Conservation (phyloP, 2,797 vertebrate genomes). For the Malacoraja senta region DNA sequence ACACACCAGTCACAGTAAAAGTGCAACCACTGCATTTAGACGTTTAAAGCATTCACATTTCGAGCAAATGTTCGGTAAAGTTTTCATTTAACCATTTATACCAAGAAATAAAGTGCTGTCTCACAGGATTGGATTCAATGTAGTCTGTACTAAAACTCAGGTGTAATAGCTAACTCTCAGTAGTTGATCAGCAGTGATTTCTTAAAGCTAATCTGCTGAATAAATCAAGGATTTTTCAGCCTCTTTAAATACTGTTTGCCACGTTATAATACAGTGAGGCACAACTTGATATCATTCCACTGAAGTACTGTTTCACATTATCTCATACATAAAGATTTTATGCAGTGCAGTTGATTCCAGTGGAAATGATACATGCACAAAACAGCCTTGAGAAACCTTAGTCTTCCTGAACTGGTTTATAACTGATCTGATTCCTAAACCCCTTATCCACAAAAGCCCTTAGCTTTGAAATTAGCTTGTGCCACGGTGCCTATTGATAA, state of each 20-base stretch:
- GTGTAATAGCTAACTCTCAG: not conserved
- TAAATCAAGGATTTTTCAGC: no score
- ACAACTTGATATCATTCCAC: not conserved
- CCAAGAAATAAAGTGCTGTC: not conserved
- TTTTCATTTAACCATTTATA: not conserved
- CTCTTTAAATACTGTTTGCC: not conserved
- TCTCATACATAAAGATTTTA: not conserved
- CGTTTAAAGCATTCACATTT: not conserved
- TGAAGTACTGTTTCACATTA: not conserved
- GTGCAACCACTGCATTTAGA: not conserved
- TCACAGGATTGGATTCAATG: not conserved
- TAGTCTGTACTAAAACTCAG: not conserved
- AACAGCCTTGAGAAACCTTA: constrained; percentile 5
- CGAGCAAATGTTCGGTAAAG: not conserved
- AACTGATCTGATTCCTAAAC: constrained; percentile 15
- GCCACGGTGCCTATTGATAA: constrained; percentile 23
- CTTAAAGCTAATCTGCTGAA: not conserved
- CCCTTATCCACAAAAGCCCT: constrained; percentile 15
- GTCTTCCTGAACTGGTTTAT: constrained; percentile 6
- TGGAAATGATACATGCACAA: not conserved
- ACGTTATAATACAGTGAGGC: not conserved
- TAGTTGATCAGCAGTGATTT: not conserved
- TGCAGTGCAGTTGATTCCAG: not conserved
- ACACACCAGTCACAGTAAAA: not conserved
- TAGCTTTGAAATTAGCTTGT: constrained; percentile 5